Evolutionary conservation across 2,797 vertebrate species (phyloP).

Genomic region (Ciconia nigra): DNA sequence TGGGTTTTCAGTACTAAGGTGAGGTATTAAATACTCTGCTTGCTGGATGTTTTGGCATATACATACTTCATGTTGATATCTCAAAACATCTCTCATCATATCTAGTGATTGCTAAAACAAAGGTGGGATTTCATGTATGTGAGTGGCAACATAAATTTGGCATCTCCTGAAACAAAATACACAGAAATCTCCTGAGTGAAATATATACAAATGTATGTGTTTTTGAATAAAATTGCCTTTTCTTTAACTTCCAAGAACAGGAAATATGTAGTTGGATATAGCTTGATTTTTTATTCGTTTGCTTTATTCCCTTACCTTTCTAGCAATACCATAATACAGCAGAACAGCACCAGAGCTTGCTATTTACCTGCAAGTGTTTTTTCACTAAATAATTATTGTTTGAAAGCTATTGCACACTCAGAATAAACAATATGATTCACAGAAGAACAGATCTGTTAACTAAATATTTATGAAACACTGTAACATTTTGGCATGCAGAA

Average conservation of each 20-base stretch:
- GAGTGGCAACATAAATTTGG: background rate
- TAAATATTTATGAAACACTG: background rate
- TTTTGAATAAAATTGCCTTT: background rate
- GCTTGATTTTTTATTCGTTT: background rate
- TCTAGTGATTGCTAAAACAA: background rate
- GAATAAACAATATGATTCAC: background rate
- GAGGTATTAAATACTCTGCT: background rate
- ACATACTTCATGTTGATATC: background rate
- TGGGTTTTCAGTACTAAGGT: background rate
- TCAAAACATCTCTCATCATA: background rate
- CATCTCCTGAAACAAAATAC: background rate
- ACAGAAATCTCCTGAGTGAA: background rate
- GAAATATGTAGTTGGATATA: background rate
- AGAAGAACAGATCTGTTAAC: background rate
- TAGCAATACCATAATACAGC: background rate
- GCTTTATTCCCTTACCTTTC: background rate
- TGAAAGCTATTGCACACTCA: background rate
- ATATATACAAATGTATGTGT: accelerated
- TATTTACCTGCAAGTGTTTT: background rate
- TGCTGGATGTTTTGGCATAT: background rate
- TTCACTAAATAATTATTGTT: background rate
- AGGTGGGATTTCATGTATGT: background rate
- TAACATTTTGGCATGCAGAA: background rate
- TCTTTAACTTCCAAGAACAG: background rate
- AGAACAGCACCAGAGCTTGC: background rate